Evolutionary conservation across 2,888 invertebrate genomes (phyloP).

Genomic region (Resseliella maxima): DNA sequence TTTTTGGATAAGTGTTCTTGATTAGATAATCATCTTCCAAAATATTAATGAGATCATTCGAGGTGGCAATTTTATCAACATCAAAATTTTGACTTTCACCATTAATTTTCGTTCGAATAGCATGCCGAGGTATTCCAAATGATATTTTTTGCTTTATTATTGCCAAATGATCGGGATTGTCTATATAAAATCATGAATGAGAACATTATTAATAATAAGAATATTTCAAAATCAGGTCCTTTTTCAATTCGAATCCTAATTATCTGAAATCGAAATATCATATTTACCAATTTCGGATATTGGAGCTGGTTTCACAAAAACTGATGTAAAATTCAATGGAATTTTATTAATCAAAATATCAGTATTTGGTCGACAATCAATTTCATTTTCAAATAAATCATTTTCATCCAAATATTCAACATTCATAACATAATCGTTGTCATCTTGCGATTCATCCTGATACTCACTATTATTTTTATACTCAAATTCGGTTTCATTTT

Average conservation of each 20-base stretch:
- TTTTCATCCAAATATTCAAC: slow-evolving; percentile 7
- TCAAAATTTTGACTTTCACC: background rate
- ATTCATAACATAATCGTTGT: background rate
- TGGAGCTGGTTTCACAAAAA: background rate
- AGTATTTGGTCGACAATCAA: background rate
- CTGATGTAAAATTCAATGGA: background rate
- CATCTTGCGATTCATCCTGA: background rate
- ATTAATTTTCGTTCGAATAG: background rate
- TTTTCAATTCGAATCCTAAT: background rate
- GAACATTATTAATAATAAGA: no score
- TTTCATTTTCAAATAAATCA: background rate
- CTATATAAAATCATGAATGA: background rate
- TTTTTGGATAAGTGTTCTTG: slow-evolving; percentile 5
- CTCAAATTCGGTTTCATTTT: background rate
- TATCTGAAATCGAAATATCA: background rate
- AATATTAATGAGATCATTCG: slow-evolving; percentile 38
- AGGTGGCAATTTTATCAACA: slow-evolving; percentile 41
- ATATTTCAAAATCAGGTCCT: no score
- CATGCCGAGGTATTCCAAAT: background rate
- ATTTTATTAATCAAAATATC: background rate
- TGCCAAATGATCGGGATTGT: background rate
- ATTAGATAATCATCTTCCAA: slow-evolving; percentile 44
- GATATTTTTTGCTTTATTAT: slow-evolving; percentile 12
- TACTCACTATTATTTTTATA: background rate
- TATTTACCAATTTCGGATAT: background rate